These are phyloP conservation scores for Labrus mixtus DNA, from an alignment of 2,113 vertebrate species.

Conservation along the genomic window DNA sequence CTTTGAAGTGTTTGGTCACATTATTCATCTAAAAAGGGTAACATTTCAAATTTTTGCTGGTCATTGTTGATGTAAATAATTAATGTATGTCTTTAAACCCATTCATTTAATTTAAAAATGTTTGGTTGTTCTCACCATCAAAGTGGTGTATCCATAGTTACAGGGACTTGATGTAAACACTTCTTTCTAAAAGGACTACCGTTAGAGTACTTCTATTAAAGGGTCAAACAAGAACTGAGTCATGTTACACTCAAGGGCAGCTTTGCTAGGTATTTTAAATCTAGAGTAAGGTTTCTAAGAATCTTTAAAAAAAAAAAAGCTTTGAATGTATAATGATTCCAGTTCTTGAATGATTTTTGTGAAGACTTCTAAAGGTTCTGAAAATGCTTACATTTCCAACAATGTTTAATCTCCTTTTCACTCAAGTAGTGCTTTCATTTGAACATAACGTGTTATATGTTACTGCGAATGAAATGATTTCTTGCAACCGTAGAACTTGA, in stretches of 20 bases:
- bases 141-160: neutral
- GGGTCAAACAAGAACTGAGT: neutral
- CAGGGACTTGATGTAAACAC: neutral
- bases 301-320: neutral
- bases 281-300: neutral
- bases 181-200: neutral
- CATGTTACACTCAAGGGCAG: neutral
- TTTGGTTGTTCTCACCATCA: neutral
- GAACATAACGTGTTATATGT: neutral
- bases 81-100: neutral
- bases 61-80: conserved; percentile 1
- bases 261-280: neutral
- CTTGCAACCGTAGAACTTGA: neutral
- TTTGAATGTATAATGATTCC: neutral
- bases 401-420: neutral
- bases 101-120: neutral
- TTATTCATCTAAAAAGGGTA: neutral
- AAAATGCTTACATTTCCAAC: neutral
- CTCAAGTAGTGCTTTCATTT: neutral
- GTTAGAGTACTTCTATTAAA: too few relatives aligned
- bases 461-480: neutral
- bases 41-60: neutral
- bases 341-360: neutral
- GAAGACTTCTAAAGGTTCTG: neutral
- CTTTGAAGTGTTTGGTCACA: too few relatives aligned